Percentiles rank a stretch among this genome's conserved stretches.
phyloP scores from a whole-genome alignment of 2,888 invertebrate genomes.

The Blastobasis lacticolella region DNA sequence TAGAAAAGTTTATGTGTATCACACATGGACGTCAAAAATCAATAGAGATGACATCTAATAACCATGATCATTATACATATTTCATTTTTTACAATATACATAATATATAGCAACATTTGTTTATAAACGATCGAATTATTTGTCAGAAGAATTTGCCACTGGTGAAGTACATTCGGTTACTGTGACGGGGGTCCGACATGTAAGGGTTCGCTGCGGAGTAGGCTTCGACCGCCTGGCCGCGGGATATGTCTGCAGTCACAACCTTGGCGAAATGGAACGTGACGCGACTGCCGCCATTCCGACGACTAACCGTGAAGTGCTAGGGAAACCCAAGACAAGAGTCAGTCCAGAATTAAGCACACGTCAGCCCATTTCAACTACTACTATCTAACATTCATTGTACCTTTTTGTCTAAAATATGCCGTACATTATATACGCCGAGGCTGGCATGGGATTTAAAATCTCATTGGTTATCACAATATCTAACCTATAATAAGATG shows the following conservation, averaged over 20 bases:
- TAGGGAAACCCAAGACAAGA: constrained; percentile 33
- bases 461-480: constrained; percentile 73
- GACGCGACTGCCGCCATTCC: constrained; percentile 41
- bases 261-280: constrained; percentile 47
- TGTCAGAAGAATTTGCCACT: constrained; percentile 58
- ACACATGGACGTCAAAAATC: constrained; percentile 72
- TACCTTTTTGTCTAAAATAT: constrained; percentile 58
- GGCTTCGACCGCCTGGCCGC: no score
- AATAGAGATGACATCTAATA: constrained; percentile 67
- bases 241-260: constrained; percentile 71
- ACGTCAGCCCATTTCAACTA: constrained; percentile 47
- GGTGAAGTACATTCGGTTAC: constrained; percentile 26
- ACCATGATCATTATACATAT: constrained; percentile 57
- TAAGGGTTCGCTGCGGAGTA: no score
- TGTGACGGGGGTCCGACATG: no score
- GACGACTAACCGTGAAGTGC: constrained; percentile 20
- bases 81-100: constrained; percentile 51
- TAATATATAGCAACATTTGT: constrained; percentile 43
- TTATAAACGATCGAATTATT: constrained; percentile 55
- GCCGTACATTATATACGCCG: constrained; percentile 31
- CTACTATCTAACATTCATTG: constrained; percentile 62
- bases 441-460: constrained; percentile 48
- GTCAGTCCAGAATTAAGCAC: constrained; percentile 55
- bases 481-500: constrained; percentile 68
- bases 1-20: constrained; percentile 72